Conservation (phyloP, 2,888 invertebrate species). For the Scelioninae gen. 1 region DNA sequence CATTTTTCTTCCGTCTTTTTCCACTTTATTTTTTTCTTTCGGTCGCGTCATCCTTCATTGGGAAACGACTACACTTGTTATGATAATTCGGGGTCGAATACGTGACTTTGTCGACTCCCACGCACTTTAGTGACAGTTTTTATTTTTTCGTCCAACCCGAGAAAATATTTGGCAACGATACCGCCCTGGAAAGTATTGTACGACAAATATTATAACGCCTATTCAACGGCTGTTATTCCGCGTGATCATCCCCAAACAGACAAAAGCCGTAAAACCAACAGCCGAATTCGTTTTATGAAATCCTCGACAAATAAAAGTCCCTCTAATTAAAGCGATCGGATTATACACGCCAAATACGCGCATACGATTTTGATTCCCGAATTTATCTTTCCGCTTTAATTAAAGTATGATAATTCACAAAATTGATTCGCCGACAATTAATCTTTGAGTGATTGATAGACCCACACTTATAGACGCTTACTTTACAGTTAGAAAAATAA, state of each 20-base stretch:
- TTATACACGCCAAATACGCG: conserved; percentile 2
- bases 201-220: conserved; percentile 35
- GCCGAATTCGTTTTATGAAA: conserved; percentile 27
- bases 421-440: conserved; percentile 23
- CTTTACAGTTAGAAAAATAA: conserved; percentile 21
- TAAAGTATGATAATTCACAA: conserved; percentile 29
- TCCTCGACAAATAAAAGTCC: conserved; percentile 35
- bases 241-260: conserved; percentile 31
- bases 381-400: conserved; percentile 27
- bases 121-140: conserved; percentile 37
- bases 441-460: conserved; percentile 25
- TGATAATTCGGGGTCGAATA: conserved; percentile 40
- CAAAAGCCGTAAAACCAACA: conserved; percentile 46
- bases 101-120: conserved; percentile 49
- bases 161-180: conserved; percentile 39
- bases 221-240: conserved; percentile 31
- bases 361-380: conserved; percentile 7
- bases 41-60: conserved; percentile 3
- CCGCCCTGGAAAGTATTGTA: conserved; percentile 8
- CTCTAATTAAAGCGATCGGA: conserved; percentile 31
- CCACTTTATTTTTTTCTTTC: neutral
- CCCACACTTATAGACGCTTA: neutral
- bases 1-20: too few species aligned
- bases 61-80: conserved; percentile 45
- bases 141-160: neutral